phyloP scores from a whole-genome alignment of 2,888 invertebrate species.

The Drosophila melanosoma region DNA sequence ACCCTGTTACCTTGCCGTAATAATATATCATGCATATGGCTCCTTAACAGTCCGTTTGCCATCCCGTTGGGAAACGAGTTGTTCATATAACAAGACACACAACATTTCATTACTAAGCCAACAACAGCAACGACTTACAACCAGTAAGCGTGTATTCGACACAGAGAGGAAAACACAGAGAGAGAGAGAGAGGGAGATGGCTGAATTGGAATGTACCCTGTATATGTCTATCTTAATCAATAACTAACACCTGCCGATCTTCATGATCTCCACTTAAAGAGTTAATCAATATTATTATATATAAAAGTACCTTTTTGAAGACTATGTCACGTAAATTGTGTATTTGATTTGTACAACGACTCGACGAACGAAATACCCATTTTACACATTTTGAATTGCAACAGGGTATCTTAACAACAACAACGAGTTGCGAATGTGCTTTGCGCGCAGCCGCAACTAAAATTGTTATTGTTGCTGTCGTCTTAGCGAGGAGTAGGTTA shows the following conservation, averaged over 20 bases:
- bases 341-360: background rate
- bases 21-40: slow-evolving; percentile 40
- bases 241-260: background rate
- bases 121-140: slow-evolving; percentile 31
- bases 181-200: background rate
- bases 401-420: slow-evolving; percentile 7
- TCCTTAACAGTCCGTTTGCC: slow-evolving; percentile 39
- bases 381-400: background rate
- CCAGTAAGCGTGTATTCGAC: background rate
- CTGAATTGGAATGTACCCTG: background rate
- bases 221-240: background rate
- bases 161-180: background rate
- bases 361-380: background rate
- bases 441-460: slow-evolving; percentile 38
- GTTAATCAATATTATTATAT: background rate
- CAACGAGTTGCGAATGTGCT: slow-evolving; percentile 70
- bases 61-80: slow-evolving; percentile 72
- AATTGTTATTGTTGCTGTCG: slow-evolving; percentile 21
- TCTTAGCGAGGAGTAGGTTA: background rate
- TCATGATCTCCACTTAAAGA: background rate
- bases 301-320: background rate
- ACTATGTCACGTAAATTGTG: background rate
- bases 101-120: slow-evolving; percentile 78
- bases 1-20: slow-evolving; percentile 68
- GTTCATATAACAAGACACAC: slow-evolving; percentile 66